A percentile compares a stretch with the other conserved stretches of the same genome.
Conservation (phyloP, 53 echinoderm and acorn worm species). For the Glandiceps talaboti region DNA sequence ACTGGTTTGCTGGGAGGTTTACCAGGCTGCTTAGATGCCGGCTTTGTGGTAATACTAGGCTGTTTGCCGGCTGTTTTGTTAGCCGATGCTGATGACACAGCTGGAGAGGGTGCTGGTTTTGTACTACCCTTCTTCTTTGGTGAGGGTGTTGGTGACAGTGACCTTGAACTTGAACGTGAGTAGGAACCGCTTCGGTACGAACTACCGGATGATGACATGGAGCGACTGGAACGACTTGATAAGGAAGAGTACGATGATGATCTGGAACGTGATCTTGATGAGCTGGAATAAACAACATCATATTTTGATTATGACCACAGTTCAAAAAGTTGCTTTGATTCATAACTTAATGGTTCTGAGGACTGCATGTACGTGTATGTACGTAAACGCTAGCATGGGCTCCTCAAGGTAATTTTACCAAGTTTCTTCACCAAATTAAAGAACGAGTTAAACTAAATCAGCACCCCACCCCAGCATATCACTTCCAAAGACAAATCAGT, state of each 20-base stretch:
- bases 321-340: too few species aligned
- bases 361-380: too few species aligned
- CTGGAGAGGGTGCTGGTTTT: background rate
- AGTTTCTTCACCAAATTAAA: too few species aligned
- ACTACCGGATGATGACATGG: slow-evolving; percentile 53
- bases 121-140: background rate
- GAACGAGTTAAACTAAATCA: too few species aligned
- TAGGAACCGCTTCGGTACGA: slow-evolving; percentile 55
- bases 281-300: slow-evolving; percentile 8
- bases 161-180: slow-evolving; percentile 47
- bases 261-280: slow-evolving; percentile 29
- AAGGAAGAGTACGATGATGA: slow-evolving; percentile 78
- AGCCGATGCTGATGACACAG: too few species aligned
- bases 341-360: too few species aligned
- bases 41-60: background rate
- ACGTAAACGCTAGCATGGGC: too few species aligned
- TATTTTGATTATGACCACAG: too few species aligned
- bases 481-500: too few species aligned
- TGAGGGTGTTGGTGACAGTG: background rate
- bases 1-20: background rate
- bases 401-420: too few species aligned
- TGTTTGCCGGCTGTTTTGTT: background rate
- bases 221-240: slow-evolving; percentile 32
- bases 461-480: too few species aligned
- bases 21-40: background rate